phyloP scores from a whole-genome alignment of 2,888 invertebrate genomes.

The Leptinotarsa peninsularis region DNA sequence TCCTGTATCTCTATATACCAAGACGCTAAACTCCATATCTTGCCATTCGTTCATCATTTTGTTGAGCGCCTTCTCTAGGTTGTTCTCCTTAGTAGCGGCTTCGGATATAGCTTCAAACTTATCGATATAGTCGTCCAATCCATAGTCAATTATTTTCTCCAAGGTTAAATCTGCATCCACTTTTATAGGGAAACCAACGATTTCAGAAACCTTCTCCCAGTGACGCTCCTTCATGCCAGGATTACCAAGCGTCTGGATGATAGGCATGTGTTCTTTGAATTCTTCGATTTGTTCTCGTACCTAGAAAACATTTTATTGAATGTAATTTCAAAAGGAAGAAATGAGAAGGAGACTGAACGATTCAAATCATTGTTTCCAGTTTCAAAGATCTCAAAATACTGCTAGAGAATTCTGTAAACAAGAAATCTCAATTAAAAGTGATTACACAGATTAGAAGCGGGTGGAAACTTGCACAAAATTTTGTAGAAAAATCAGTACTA shows the following conservation, averaged over 20 bases:
- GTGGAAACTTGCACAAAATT: too few relatives aligned
- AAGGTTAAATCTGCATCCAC: slow-evolving; percentile 86
- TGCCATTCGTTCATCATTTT: slow-evolving; percentile 95
- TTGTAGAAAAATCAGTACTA: too few relatives aligned
- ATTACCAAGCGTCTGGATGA: slow-evolving; percentile 94
- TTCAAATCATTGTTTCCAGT: too few relatives aligned
- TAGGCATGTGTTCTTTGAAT: slow-evolving; percentile 89
- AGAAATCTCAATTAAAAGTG: too few relatives aligned
- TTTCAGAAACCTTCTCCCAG: slow-evolving; percentile 95
- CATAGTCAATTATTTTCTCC: slow-evolving; percentile 89
- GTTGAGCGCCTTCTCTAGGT: slow-evolving; percentile 86
- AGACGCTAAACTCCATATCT: slow-evolving; percentile 79
- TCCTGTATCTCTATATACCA: slow-evolving; percentile 87
- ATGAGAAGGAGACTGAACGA: too few relatives aligned
- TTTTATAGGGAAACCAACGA: slow-evolving; percentile 92
- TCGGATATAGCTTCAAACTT: slow-evolving; percentile 94
- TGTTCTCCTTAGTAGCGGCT: slow-evolving; percentile 95
- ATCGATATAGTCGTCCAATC: slow-evolving; percentile 86
- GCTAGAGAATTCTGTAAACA: too few relatives aligned
- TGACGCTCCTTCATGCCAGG: slow-evolving; percentile 92
- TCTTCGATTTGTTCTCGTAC: slow-evolving; percentile 81
- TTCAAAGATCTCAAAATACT: too few relatives aligned
- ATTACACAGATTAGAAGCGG: too few relatives aligned
- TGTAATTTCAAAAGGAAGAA: too few relatives aligned
- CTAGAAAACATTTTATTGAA: slow-evolving; percentile 41